Conservation (phyloP, 2,797 vertebrate species). For the Amazonetta brasiliensis region DNA sequence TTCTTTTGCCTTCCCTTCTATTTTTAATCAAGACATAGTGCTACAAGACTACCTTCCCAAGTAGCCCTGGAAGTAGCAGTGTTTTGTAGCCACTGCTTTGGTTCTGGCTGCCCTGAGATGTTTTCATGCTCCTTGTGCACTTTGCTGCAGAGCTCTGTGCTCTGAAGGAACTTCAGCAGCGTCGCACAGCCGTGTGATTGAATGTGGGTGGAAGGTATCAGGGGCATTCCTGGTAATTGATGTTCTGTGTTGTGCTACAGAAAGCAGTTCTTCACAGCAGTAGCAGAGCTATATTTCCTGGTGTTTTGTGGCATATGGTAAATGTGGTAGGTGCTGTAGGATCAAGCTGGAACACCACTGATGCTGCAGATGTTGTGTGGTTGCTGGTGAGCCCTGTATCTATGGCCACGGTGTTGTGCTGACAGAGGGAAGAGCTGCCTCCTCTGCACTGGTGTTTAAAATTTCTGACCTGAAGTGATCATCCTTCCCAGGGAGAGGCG, state of each 20-base stretch:
- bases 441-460: background rate
- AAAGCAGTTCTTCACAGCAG: background rate
- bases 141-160: background rate
- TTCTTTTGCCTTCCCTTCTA: background rate
- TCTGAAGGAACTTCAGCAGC: background rate
- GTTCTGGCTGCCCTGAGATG: background rate
- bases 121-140: background rate
- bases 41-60: background rate
- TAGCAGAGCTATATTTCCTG: background rate
- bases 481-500: background rate
- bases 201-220: background rate
- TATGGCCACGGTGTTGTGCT: background rate
- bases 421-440: background rate
- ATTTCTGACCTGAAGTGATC: background rate
- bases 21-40: slow-evolving; percentile 15
- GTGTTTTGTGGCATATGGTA: background rate
- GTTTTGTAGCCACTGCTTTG: background rate
- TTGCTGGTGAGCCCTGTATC: background rate
- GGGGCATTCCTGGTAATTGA: background rate
- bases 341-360: background rate
- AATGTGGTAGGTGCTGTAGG: background rate
- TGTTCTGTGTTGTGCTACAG: background rate
- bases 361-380: background rate
- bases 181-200: background rate
- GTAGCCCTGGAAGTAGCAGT: background rate